Percentiles rank a stretch among this genome's conserved stretches.
Conservation (phyloP, 1,140 invertebrate genomes). For the Acromyrmex charruanus region DNA sequence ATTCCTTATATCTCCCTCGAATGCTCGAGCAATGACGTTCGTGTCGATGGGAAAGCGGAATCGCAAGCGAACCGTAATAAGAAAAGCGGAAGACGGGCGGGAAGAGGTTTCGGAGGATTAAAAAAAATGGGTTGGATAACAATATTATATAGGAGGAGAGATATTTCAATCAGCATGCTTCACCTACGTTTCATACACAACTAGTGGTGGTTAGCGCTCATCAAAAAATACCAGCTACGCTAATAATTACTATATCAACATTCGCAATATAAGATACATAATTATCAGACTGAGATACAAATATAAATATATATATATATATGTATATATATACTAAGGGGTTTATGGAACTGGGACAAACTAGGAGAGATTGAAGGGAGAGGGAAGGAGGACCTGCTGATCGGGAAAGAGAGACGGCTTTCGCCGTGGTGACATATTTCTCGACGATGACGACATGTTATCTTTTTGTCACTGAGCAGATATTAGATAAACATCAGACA, state of each 20-base stretch:
- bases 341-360: conserved; percentile 11
- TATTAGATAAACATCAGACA: conserved; percentile 15
- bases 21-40: conserved; percentile 12
- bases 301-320: conserved; percentile 45
- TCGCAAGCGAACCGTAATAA: conserved; percentile 30
- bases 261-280: conserved; percentile 70
- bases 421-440: conserved; percentile 35
- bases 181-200: conserved; percentile 76
- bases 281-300: conserved; percentile 51
- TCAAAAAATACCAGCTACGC: conserved; percentile 76
- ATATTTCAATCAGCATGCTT: conserved; percentile 77
- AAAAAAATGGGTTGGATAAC: conserved; percentile 23
- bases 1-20: neutral
- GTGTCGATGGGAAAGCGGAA: conserved; percentile 40
- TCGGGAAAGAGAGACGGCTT: conserved; percentile 42
- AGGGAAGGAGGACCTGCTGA: conserved; percentile 3
- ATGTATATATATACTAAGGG: conserved; percentile 32
- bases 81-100: conserved; percentile 65
- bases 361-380: conserved; percentile 4
- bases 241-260: conserved; percentile 75
- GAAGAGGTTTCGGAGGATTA: conserved; percentile 31
- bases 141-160: conserved; percentile 49
- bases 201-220: conserved; percentile 76
- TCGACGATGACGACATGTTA: conserved; percentile 19
- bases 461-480: conserved; percentile 46